phyloP scores from a whole-genome alignment of 2,113 vertebrate species.

The Tringa solitaria region DNA sequence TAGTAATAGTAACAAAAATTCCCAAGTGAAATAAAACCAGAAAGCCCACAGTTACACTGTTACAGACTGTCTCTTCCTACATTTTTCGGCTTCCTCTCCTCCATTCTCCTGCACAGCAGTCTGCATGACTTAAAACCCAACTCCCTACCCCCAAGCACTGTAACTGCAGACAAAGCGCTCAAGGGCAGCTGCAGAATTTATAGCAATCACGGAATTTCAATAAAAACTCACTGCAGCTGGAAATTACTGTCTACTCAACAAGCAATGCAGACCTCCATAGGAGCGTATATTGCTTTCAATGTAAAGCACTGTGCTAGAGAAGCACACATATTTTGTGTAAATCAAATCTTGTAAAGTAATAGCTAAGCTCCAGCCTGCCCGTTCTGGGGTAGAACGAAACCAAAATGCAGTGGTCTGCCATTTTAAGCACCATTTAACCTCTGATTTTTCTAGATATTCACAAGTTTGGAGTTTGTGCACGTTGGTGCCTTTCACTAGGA shows the following conservation, averaged over 20 bases:
- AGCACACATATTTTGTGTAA: background rate
- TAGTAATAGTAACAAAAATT: background rate
- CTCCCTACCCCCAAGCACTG: background rate
- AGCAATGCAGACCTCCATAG: background rate
- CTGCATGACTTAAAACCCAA: background rate
- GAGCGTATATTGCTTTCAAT: fast-evolving
- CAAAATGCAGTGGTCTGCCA: background rate
- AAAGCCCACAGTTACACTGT: constrained; percentile 1
- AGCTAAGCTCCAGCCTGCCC: background rate
- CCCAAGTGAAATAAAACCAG: background rate
- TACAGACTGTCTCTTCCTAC: background rate
- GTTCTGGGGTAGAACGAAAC: background rate
- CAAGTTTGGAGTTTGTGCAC: background rate
- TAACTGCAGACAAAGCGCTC: background rate
- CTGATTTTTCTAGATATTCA: background rate
- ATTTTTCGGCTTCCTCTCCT: background rate
- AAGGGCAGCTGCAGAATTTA: background rate
- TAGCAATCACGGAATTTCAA: background rate
- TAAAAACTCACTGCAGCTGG: background rate
- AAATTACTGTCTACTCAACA: background rate
- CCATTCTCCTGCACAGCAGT: background rate
- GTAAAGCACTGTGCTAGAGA: background rate
- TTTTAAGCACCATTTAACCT: background rate
- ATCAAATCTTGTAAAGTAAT: background rate
- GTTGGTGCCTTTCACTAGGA: background rate